Evolutionary conservation across 1,140 invertebrate genomes (phyloP).

Genomic region (Neodiprion fabricii): DNA sequence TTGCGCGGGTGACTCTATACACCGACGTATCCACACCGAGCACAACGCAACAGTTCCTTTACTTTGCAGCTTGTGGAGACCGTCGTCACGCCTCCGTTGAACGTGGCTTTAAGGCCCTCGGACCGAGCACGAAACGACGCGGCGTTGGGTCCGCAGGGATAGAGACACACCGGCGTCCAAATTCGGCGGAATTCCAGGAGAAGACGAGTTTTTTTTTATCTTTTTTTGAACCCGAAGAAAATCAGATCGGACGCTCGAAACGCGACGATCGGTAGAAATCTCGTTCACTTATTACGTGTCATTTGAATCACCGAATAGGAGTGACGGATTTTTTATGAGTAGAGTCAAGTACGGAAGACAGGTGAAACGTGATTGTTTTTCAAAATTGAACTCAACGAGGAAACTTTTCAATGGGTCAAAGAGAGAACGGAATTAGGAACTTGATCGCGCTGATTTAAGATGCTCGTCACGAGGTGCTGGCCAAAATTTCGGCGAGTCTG

Average conservation of each 20-base stretch:
- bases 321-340: background rate
- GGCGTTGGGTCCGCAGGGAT: background rate
- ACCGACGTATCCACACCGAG: slow-evolving; percentile 25
- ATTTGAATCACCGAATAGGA: background rate
- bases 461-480: no score
- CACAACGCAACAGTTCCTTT: slow-evolving; percentile 40
- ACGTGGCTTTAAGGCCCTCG: slow-evolving; percentile 33
- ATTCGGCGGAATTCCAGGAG: no score
- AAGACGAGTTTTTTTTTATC: no score
- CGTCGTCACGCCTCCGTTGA: slow-evolving; percentile 53
- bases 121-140: background rate
- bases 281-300: background rate
- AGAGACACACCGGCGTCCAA: background rate
- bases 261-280: background rate
- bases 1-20: slow-evolving; percentile 57
- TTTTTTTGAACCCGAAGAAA: no score
- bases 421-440: no score
- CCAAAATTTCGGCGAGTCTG: no score
- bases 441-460: no score
- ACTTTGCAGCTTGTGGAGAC: slow-evolving; percentile 44
- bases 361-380: background rate
- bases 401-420: no score
- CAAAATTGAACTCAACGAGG: background rate
- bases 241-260: no score
- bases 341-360: background rate